Percentiles rank a stretch among this genome's conserved stretches.
phyloP scores from a whole-genome alignment of 2,113 vertebrate species.

The Oryzias melastigma region DNA sequence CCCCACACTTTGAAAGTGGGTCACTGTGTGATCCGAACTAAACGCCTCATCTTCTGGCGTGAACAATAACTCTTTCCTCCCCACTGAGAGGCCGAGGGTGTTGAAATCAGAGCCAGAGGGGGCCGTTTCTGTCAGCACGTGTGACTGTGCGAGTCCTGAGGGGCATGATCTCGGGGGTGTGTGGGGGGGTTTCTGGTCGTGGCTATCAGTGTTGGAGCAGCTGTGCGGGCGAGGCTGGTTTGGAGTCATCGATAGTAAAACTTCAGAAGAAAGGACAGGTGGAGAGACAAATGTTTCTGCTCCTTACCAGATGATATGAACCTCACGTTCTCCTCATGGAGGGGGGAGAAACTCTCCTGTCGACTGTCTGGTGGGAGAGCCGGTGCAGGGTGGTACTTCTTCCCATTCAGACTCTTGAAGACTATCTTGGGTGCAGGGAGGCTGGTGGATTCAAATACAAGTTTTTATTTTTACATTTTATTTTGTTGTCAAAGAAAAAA shows the following conservation, averaged over 20 bases:
- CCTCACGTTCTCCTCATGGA: slow-evolving; percentile 89
- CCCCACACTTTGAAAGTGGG: slow-evolving; percentile 6
- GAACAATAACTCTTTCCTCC: background rate
- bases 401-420: slow-evolving; percentile 89
- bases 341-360: slow-evolving; percentile 80
- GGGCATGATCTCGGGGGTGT: slow-evolving; percentile 10
- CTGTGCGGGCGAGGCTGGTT: slow-evolving; percentile 55
- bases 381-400: slow-evolving; percentile 73
- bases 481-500: background rate
- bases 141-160: background rate
- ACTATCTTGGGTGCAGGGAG: slow-evolving; percentile 84
- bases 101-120: background rate
- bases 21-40: slow-evolving; percentile 6
- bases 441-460: background rate
- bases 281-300: background rate
- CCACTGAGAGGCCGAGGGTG: background rate
- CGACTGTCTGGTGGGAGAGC: slow-evolving; percentile 55
- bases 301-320: slow-evolving; percentile 86
- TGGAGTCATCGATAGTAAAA: slow-evolving; percentile 18
- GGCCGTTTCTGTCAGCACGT: background rate
- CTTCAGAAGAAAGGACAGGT: slow-evolving; percentile 1
- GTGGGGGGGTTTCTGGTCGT: slow-evolving; percentile 21
- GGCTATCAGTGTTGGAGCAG: slow-evolving; percentile 66
- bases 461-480: background rate
- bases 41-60: background rate